Evolutionary conservation across 2,797 vertebrate species (phyloP).

Genomic region (Hybognathus amarus): DNA sequence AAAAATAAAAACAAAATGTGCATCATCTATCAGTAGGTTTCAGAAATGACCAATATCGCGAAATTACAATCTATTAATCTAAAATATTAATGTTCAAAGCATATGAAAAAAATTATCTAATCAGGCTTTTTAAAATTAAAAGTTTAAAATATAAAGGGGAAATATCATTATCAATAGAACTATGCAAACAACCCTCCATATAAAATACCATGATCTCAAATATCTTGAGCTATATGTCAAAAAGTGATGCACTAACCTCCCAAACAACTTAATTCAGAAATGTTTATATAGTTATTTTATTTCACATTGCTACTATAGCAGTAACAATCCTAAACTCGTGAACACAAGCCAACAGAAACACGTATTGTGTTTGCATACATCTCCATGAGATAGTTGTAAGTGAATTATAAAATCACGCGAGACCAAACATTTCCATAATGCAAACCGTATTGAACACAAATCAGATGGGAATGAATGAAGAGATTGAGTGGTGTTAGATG

Average conservation of each 20-base stretch:
- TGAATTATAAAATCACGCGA: constrained; percentile 13
- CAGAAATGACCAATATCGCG: neutral
- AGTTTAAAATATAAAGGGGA: neutral
- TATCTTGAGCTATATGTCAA: neutral
- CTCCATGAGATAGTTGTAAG: neutral
- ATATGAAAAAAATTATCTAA: no score
- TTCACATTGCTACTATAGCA: neutral
- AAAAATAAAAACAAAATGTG: neutral
- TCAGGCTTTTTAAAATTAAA: neutral
- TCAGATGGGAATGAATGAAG: constrained; percentile 35
- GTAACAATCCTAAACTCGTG: neutral
- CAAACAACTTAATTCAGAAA: neutral
- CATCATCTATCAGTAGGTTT: neutral
- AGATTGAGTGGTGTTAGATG: constrained; percentile 8
- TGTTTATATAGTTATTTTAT: neutral
- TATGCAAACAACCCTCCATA: neutral
- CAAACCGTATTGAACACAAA: constrained; percentile 2
- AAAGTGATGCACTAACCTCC: neutral
- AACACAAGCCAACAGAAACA: neutral
- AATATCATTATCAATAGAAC: neutral
- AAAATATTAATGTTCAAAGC: neutral
- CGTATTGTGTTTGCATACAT: neutral
- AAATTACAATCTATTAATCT: neutral
- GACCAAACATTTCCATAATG: constrained; percentile 37
- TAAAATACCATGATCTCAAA: neutral